phyloP scores from a whole-genome alignment of 2,113 vertebrate genomes.

The Passerina amoena region DNA sequence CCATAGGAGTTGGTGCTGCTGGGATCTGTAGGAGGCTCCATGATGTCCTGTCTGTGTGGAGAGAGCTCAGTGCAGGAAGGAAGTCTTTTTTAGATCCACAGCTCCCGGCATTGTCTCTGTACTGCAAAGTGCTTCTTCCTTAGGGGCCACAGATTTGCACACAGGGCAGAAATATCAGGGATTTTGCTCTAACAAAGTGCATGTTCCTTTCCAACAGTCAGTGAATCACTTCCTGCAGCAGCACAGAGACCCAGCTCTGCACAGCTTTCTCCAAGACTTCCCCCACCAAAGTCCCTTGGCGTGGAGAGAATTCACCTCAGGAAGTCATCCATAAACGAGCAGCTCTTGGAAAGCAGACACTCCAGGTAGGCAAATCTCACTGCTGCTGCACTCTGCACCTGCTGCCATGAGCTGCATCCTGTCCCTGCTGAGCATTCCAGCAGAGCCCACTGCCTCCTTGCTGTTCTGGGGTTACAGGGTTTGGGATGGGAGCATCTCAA shows the following conservation, averaged over 20 bases:
- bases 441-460: background rate
- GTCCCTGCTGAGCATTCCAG: background rate
- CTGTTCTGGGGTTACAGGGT: background rate
- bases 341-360: conserved; percentile 71
- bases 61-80: background rate
- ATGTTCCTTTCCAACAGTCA: conserved; percentile 50
- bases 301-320: conserved; percentile 77
- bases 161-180: background rate
- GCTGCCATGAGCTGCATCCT: accelerated
- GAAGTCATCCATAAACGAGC: conserved; percentile 76
- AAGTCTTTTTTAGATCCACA: background rate
- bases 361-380: conserved; percentile 59
- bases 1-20: accelerated
- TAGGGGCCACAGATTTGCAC: background rate
- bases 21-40: background rate
- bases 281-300: conserved; percentile 82
- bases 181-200: background rate
- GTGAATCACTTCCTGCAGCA: conserved; percentile 70
- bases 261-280: conserved; percentile 86
- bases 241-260: conserved; percentile 82
- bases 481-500: background rate
- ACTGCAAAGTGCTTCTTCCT: background rate
- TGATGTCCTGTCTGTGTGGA: accelerated
- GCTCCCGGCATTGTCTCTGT: background rate
- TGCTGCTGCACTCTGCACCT: background rate